phyloP scores from a whole-genome alignment of 2,113 vertebrate genomes.

The Acanthochromis polyacanthus region DNA sequence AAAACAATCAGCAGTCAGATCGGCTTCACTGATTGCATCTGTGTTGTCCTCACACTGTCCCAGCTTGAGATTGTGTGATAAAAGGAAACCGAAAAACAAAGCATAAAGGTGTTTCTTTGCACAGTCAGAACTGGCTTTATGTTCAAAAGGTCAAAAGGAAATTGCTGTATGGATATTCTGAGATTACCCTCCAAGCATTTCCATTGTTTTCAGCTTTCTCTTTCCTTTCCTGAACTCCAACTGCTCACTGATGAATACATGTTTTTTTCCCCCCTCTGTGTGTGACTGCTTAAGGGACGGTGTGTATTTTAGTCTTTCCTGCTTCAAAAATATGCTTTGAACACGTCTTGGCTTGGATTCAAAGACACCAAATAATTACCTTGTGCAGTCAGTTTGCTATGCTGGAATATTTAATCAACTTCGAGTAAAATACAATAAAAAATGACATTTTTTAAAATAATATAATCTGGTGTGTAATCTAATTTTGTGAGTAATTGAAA shows the following conservation, averaged over 20 bases:
- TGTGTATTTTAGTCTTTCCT: constrained; percentile 34
- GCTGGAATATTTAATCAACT: constrained; percentile 22
- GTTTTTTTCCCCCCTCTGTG: background rate
- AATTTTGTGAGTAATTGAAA: constrained; percentile 21
- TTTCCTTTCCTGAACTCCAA: constrained; percentile 26
- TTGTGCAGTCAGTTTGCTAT: constrained; percentile 20
- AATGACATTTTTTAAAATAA: constrained; percentile 3
- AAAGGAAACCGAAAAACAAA: background rate
- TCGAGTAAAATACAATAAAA: constrained; percentile 30
- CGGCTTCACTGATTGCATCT: background rate
- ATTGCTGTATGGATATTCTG: constrained; percentile 37
- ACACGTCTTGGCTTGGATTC: constrained; percentile 20
- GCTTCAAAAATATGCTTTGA: constrained; percentile 41
- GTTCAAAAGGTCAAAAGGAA: constrained; percentile 45
- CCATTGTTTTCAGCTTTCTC: constrained; percentile 38
- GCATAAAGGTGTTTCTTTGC: background rate
- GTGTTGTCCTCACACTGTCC: background rate
- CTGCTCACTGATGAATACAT: constrained; percentile 15
- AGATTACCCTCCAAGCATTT: constrained; percentile 41
- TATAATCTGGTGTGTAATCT: constrained; percentile 9
- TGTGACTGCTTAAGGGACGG: background rate
- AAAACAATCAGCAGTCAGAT: constrained; percentile 49
- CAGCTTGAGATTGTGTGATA: constrained; percentile 1
- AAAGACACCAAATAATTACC: constrained; percentile 23
- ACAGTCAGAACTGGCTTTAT: background rate